These are phyloP conservation scores for Bungarus multicinctus DNA, from an alignment of 2,113 vertebrate species.

Conservation along the genomic window DNA sequence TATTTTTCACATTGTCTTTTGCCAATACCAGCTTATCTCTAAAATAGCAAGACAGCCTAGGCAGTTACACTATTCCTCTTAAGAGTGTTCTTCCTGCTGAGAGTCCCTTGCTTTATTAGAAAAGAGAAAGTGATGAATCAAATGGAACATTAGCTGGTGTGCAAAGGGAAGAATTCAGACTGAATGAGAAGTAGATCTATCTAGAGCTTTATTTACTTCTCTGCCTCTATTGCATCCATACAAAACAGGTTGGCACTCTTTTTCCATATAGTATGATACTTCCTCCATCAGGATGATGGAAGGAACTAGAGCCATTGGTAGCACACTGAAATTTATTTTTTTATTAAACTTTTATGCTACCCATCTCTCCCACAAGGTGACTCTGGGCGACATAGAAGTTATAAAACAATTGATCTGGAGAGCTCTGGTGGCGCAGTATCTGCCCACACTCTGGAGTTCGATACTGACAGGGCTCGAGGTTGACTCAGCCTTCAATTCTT, in stretches of 20 bases:
- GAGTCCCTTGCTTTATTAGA: background rate
- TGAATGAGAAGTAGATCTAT: background rate
- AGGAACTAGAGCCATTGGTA: background rate
- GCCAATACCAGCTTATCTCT: background rate
- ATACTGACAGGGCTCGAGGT: background rate
- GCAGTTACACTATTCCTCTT: background rate
- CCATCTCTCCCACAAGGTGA: background rate
- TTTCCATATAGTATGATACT: background rate
- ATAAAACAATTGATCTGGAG: background rate
- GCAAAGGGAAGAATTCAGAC: background rate
- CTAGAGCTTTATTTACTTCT: background rate
- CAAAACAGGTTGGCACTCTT: background rate
- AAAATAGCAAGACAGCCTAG: background rate
- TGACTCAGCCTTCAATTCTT: background rate
- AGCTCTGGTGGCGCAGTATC: background rate
- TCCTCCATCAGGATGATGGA: background rate
- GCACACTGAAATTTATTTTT: background rate
- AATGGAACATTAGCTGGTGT: background rate
- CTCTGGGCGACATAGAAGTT: background rate
- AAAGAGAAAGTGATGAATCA: background rate
- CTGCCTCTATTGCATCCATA: background rate
- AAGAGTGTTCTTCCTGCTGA: background rate
- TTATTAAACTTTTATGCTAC: background rate
- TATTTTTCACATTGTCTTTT: background rate
- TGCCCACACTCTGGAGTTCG: background rate